These are phyloP conservation scores for Neoaliturus tenellus DNA, from an alignment of 2,888 invertebrate genomes.

Conservation along the genomic window DNA sequence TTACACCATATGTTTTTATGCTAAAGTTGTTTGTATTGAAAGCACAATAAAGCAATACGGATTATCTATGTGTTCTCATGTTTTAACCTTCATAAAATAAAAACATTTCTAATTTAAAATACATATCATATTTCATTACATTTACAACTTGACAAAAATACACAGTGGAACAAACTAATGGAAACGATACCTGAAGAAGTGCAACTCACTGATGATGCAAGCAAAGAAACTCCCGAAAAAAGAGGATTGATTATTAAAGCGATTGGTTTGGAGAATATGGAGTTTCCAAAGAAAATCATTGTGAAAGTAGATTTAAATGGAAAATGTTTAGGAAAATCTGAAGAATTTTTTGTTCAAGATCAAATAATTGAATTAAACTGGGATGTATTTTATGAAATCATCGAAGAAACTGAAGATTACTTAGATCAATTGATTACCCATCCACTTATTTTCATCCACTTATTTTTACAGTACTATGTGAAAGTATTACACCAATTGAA, in stretches of 20 bases:
- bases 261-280: background rate
- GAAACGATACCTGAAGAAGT: background rate
- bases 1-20: too few species aligned
- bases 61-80: too few species aligned
- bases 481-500: background rate
- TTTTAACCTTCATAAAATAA: too few species aligned
- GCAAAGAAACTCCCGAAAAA: background rate
- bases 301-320: background rate
- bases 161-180: too few species aligned
- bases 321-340: background rate
- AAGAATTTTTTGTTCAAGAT: background rate
- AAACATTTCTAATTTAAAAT: too few species aligned
- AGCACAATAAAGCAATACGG: too few species aligned
- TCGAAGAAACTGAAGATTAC: background rate
- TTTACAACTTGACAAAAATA: too few species aligned
- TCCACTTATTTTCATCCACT: background rate
- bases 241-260: background rate
- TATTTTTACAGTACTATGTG: background rate
- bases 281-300: background rate
- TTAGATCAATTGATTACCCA: background rate
- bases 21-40: too few species aligned
- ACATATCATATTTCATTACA: too few species aligned
- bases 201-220: background rate
- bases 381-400: constrained; percentile 11
- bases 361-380: background rate